These are phyloP conservation scores for Zoanthus sociatus DNA, from an alignment of 92 coral and sea anemone genomes.

Conservation along the genomic window DNA sequence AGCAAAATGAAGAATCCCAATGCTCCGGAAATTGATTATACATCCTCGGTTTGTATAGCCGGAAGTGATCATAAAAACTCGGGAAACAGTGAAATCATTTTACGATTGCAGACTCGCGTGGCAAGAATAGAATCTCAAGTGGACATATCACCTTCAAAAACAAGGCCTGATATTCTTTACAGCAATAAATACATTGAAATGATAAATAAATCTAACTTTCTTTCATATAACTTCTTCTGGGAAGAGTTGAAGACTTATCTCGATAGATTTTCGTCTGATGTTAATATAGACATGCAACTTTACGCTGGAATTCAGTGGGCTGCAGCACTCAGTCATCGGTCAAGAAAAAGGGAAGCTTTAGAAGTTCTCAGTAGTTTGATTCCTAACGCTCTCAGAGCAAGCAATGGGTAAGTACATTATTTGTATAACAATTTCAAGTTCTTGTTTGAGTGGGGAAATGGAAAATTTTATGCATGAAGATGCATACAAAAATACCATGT, in stretches of 20 bases:
- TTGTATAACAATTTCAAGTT: not conserved
- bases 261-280: constrained; percentile 12
- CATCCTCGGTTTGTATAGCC: not conserved
- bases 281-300: constrained; percentile 36
- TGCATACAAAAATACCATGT: no score
- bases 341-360: constrained; percentile 32
- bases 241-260: constrained; percentile 38
- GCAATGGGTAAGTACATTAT: not conserved
- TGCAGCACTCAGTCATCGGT: constrained; percentile 31
- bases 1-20: constrained; percentile 30
- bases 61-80: not conserved
- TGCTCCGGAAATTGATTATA: not conserved
- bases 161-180: constrained; percentile 48
- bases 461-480: no score
- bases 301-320: constrained; percentile 55
- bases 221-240: constrained; percentile 48
- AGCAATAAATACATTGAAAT: constrained; percentile 39
- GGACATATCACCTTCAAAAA: constrained; percentile 36
- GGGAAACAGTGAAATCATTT: constrained; percentile 43
- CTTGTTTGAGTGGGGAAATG: not conserved
- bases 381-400: constrained; percentile 17
- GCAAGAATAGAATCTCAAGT: constrained; percentile 23
- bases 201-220: constrained; percentile 35
- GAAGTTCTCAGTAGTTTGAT: constrained; percentile 15
- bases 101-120: constrained; percentile 31